Base-by-base conservation (phyloP, 2,797 vertebrate genomes). In the Petrocephalus schoutedeni region DNA sequence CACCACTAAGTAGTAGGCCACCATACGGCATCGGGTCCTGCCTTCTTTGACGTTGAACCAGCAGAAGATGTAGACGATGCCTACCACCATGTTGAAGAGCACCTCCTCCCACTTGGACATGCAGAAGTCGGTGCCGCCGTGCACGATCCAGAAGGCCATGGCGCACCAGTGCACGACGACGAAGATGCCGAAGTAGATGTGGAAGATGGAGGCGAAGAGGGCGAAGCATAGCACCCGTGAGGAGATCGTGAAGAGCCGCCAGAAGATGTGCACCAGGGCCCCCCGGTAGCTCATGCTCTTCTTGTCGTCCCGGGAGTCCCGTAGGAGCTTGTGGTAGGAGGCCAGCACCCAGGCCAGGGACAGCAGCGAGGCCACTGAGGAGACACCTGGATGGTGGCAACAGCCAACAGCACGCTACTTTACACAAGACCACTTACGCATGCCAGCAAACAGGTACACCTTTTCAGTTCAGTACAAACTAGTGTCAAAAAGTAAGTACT, bases 51-150 rank as follows among this genome's bases (percentile, higher is more conserved):
- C 98, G 91, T 99, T 99, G 93, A 99, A 99, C 98, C 98, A 99
- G 95, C 98, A 99, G 96, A 99, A 99, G 95, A 99, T 98, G 96
- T 99, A 99, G 94, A 99, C 98, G 14, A 99, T 98, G 93, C 98
- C 98, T 90, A 99, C 98, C 95, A 99, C 98, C 98, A 99, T 98
- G 94, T 99, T 99, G 96, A 99, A 99, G 91, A 99, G 98, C 95
- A 99, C 97, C 96, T 99, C 98, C 94, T 99, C 98, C 98, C 98
- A 99, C 95, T 99, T 99, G 94, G 98, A 99, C 98, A 99, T 99
- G 94, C 98, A 99, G 96, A 99, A 99, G 94, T 99, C 98, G 51
- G 98, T 99, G 92, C 98, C 98, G 4, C 98, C 98, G 90, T 99
- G 97, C 94, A 99, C 97, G 93, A 99, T 97, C 98, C 98, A 99